Conservation (phyloP, 2,797 vertebrate genomes). For the Falco cherrug region DNA sequence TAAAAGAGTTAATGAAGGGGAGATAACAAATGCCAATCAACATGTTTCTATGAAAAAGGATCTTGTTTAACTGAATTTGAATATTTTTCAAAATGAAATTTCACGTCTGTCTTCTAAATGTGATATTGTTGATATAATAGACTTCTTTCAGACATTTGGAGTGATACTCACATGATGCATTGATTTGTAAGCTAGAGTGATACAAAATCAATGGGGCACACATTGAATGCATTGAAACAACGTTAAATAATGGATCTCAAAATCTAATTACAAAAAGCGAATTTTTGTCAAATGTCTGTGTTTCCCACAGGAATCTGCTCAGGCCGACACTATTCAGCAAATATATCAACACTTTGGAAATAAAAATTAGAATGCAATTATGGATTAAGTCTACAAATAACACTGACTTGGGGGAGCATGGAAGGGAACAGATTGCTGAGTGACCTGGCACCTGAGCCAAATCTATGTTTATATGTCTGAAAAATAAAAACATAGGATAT, state of each 20-base stretch:
- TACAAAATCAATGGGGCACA: slow-evolving; percentile 40
- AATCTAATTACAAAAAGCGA: slow-evolving; percentile 33
- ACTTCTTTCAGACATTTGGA: not conserved
- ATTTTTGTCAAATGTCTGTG: not conserved
- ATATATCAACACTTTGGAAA: slow-evolving; percentile 29
- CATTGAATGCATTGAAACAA: not conserved
- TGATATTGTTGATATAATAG: not conserved
- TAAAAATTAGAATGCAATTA: slow-evolving; percentile 35
- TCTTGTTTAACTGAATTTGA: not conserved
- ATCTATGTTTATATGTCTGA: not conserved
- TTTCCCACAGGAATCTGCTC: slow-evolving; percentile 3
- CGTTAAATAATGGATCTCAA: not conserved
- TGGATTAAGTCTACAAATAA: slow-evolving; percentile 48
- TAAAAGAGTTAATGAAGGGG: not conserved
- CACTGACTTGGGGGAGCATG: not conserved
- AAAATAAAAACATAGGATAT: not conserved
- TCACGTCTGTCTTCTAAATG: not conserved
- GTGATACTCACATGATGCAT: not conserved
- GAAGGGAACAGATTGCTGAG: slow-evolving; percentile 40
- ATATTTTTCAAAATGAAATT: slow-evolving; percentile 3
- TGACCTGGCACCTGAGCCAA: slow-evolving; percentile 37
- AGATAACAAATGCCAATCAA: not conserved
- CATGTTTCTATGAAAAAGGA: not conserved
- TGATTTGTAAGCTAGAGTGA: not conserved
- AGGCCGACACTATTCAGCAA: not conserved